Percentiles rank a stretch among this genome's conserved stretches.
These are phyloP conservation scores for Hyaena hyaena DNA, from an alignment of 2,113 vertebrate genomes.

Conservation along the genomic window DNA sequence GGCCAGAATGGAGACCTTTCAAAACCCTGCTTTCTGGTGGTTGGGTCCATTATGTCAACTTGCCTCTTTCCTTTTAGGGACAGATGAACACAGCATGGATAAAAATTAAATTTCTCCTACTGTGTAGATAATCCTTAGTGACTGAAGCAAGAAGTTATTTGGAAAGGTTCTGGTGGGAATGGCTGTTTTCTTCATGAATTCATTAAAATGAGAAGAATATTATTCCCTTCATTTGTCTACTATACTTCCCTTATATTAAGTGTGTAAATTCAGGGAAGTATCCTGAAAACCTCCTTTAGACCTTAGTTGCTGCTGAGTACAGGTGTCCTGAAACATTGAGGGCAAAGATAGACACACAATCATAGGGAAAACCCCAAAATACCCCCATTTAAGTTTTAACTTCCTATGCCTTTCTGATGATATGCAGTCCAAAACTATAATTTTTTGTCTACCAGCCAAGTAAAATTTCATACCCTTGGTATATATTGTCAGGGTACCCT, in stretches of 20 bases:
- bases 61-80: neutral
- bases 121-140: neutral
- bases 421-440: neutral
- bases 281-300: neutral
- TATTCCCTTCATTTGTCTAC: neutral
- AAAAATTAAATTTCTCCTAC: neutral
- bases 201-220: neutral
- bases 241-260: neutral
- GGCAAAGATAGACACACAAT: neutral
- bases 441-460: neutral
- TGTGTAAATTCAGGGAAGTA: neutral
- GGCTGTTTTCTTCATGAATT: conserved; percentile 18
- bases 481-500: neutral
- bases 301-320: neutral
- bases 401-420: neutral
- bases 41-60: neutral
- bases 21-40: neutral
- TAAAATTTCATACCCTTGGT: neutral
- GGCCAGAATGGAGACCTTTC: neutral
- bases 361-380: neutral
- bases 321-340: neutral
- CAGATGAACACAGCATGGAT: neutral
- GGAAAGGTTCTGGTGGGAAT: neutral
- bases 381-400: neutral
- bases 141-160: neutral